Base-by-base conservation (phyloP, 2,797 vertebrate species). In the Malurus splendens region DNA sequence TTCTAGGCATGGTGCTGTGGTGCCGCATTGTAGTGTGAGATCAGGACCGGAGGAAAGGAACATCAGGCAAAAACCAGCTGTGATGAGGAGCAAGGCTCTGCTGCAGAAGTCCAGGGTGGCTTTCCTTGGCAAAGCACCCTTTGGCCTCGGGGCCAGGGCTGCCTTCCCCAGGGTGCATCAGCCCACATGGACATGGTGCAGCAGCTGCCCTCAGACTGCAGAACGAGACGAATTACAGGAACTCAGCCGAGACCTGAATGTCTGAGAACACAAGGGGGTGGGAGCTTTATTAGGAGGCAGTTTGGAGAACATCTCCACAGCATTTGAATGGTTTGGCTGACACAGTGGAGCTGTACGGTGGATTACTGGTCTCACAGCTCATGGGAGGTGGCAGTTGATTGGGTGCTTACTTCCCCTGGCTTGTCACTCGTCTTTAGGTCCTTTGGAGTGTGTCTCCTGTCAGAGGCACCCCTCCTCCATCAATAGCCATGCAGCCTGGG, bases 341-440 rank as follows among this genome's bases (percentile, higher is more conserved):
- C 11, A 33, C 41, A 50, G 8, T 0, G 1, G 28, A 56, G 20
- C 20, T 0, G 0, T 25, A 18, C 0, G 0, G 18, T n/a, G 20
- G 5, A 71, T 66, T 80, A 47, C 14, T 45, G 32, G 24, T 16
- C 56, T 55, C 8, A 1, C 7, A 22, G 48, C 6, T 28, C 36
- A 30, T 3, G 7, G 2, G 3, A 85, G 10, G 22, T 60, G 44
- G n/a, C 41, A 68, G 48, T 5, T 76, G 54, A 91, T 33, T 4
- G 3, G 18, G 20, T 24, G 7, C 24, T 85, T 2, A 0, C 28
- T 77, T 89, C 64, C 42, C 36, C 44, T 55, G 33, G 60, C 22
- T 59, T 68, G 19, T 48, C 42, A 60, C 8, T 74, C 11, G 4
- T 51, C 59, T 84, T 88, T 39, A 50, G 61, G 7, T 54, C 47